Evolutionary conservation across 2,888 invertebrate genomes (phyloP).

Genomic region (Spialia ferax): DNA sequence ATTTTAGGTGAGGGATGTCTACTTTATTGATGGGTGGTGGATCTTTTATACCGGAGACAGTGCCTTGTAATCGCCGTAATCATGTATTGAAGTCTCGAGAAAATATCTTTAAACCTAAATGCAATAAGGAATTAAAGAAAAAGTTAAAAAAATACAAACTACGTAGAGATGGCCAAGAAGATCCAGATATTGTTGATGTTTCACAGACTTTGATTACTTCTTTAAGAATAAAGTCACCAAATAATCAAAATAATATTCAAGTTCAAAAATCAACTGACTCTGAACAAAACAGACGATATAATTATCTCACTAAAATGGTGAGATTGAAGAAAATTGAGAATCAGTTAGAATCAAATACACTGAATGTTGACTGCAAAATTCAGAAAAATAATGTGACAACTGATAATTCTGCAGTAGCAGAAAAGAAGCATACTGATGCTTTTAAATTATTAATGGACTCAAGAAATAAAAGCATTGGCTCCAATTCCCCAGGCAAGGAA

Average conservation of each 20-base stretch:
- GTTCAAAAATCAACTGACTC: constrained; percentile 42
- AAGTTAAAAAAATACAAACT: constrained; percentile 77
- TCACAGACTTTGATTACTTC: constrained; percentile 64
- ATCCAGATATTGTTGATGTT: constrained; percentile 76
- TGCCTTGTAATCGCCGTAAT: constrained; percentile 37
- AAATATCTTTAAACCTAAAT: constrained; percentile 64
- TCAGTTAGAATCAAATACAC: not conserved
- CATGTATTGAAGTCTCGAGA: constrained; percentile 61
- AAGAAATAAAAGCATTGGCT: constrained; percentile 88
- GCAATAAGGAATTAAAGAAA: constrained; percentile 63
- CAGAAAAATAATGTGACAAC: not conserved
- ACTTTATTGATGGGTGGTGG: constrained; percentile 55
- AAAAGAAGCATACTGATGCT: constrained; percentile 81
- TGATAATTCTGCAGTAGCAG: constrained; percentile 45
- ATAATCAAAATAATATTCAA: constrained; percentile 45
- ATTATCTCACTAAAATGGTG: constrained; percentile 75
- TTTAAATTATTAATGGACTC: constrained; percentile 90
- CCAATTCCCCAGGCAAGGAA: constrained; percentile 88
- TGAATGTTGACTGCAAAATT: not conserved
- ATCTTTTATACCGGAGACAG: constrained; percentile 14
- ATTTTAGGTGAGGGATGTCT: constrained; percentile 76
- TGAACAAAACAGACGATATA: constrained; percentile 59
- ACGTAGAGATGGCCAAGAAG: constrained; percentile 74
- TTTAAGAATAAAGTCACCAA: constrained; percentile 69
- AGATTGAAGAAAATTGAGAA: constrained; percentile 56